These are phyloP conservation scores for Scolanthus callimorphus DNA, from an alignment of 92 coral and sea anemone species.

Conservation along the genomic window DNA sequence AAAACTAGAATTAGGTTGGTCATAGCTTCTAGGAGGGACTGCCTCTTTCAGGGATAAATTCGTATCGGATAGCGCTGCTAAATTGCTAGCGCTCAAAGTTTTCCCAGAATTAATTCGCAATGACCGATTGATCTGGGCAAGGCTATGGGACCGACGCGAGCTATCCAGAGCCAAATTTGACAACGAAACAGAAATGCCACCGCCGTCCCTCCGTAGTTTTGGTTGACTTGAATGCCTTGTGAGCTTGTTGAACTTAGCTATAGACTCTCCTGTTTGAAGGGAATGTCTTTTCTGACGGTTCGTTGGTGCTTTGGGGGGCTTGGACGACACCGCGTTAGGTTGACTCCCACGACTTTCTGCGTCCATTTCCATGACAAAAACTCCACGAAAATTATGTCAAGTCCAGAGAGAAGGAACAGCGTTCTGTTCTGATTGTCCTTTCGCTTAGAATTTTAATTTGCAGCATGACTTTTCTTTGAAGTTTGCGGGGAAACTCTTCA, in stretches of 20 bases:
- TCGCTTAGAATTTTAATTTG: background rate
- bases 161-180: slow-evolving; percentile 49
- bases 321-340: slow-evolving; percentile 23
- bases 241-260: slow-evolving; percentile 64
- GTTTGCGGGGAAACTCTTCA: background rate
- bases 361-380: slow-evolving; percentile 22
- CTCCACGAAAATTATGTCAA: background rate
- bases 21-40: slow-evolving; percentile 74
- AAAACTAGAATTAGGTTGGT: slow-evolving; percentile 64
- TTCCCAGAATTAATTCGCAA: slow-evolving; percentile 54
- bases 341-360: slow-evolving; percentile 15
- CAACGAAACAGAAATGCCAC: slow-evolving; percentile 45
- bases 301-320: slow-evolving; percentile 67
- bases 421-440: slow-evolving; percentile 8
- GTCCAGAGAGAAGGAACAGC: background rate
- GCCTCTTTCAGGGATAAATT: slow-evolving; percentile 84
- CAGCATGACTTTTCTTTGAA: slow-evolving; percentile 2
- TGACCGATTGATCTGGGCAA: slow-evolving; percentile 55
- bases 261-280: slow-evolving; percentile 62
- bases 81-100: slow-evolving; percentile 92
- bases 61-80: slow-evolving; percentile 88
- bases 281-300: slow-evolving; percentile 59
- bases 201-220: slow-evolving; percentile 55
- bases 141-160: slow-evolving; percentile 47
- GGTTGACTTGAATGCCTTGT: slow-evolving; percentile 85